These are phyloP conservation scores for Ligdia adustata DNA, from an alignment of 2,888 invertebrate genomes.

Conservation along the genomic window DNA sequence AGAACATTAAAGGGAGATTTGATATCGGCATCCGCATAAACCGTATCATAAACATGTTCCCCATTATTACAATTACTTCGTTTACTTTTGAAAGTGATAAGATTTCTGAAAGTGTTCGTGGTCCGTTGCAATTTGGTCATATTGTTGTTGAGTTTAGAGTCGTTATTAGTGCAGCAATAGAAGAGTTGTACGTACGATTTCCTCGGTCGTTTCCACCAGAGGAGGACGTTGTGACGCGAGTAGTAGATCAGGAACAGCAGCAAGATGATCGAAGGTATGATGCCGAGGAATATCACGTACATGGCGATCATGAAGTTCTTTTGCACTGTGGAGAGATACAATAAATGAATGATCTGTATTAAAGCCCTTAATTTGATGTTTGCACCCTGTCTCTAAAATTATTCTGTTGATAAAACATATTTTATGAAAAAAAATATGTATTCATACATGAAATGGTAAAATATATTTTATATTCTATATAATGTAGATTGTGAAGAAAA, in stretches of 20 bases:
- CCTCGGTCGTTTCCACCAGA: slow-evolving; percentile 79
- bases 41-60: slow-evolving; percentile 5
- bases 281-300: slow-evolving; percentile 94
- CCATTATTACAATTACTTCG: slow-evolving; percentile 23
- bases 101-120: slow-evolving; percentile 30
- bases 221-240: slow-evolving; percentile 86
- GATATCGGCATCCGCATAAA: background rate
- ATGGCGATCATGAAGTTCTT: slow-evolving; percentile 91
- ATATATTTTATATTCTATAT: too few species aligned
- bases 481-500: too few species aligned
- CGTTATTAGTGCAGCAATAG: slow-evolving; percentile 34
- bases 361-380: too few species aligned
- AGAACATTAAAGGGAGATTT: slow-evolving; percentile 5
- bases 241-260: slow-evolving; percentile 89
- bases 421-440: too few species aligned
- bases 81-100: slow-evolving; percentile 14
- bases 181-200: slow-evolving; percentile 77
- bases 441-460: too few species aligned
- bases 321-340: slow-evolving; percentile 83
- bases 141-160: slow-evolving; percentile 32
- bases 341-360: too few species aligned
- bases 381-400: too few species aligned
- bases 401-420: too few species aligned
- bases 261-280: slow-evolving; percentile 89
- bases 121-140: slow-evolving; percentile 40